Conservation (phyloP, 2,113 vertebrate genomes). For the Procavia capensis region DNA sequence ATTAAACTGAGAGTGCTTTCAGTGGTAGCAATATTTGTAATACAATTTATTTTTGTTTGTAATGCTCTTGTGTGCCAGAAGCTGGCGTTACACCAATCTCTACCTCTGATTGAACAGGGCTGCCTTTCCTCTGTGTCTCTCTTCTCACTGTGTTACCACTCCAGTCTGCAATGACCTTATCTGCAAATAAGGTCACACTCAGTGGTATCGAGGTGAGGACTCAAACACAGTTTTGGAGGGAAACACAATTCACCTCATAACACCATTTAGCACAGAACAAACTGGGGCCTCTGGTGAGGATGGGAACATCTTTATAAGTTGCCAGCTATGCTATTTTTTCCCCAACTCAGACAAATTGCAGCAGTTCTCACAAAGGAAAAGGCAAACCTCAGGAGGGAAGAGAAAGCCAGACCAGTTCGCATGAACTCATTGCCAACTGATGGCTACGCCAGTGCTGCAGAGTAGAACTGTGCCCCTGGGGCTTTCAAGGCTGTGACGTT, state of each 20-base stretch:
- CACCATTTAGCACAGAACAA: neutral
- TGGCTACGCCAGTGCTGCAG: neutral
- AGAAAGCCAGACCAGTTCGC: neutral
- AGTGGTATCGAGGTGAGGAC: neutral
- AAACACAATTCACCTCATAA: neutral
- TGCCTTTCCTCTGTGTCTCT: neutral
- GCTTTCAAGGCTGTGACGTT: neutral
- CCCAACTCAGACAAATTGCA: neutral
- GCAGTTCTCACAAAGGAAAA: neutral
- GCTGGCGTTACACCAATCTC: neutral
- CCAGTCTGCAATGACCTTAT: neutral
- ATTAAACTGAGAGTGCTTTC: neutral
- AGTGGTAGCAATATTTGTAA: neutral
- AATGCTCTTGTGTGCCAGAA: neutral
- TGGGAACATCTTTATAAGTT: neutral
- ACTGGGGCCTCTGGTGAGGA: neutral
- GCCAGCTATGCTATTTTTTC: neutral
- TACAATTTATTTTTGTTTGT: neutral
- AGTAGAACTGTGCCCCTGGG: neutral
- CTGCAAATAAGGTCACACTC: neutral
- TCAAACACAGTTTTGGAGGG: neutral
- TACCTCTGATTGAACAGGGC: neutral
- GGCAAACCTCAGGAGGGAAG: neutral
- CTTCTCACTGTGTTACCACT: neutral
- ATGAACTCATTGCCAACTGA: neutral